These are phyloP conservation scores for Lutjanus campechanus DNA, from an alignment of 2,797 vertebrate species.

Conservation along the genomic window DNA sequence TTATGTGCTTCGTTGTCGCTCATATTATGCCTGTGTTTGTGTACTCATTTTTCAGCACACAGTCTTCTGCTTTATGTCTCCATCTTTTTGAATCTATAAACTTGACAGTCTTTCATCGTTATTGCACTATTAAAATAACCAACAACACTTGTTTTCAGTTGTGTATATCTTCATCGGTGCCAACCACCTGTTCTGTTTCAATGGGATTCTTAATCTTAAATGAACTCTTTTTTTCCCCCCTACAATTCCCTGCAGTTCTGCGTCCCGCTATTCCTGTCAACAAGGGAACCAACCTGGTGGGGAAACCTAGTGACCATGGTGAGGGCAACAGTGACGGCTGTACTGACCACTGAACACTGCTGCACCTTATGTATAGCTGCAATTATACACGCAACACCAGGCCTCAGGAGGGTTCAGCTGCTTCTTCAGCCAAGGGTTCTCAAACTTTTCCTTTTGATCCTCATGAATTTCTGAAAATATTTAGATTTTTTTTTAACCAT, in stretches of 20 bases:
- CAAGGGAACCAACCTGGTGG: slow-evolving; percentile 81
- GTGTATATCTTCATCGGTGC: slow-evolving; percentile 40
- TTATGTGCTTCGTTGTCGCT: slow-evolving; percentile 62
- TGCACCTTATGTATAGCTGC: slow-evolving; percentile 15
- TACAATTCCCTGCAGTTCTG: slow-evolving; percentile 61
- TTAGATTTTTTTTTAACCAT: too few relatives aligned
- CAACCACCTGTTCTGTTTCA: slow-evolving; percentile 42
- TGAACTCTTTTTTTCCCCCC: slow-evolving; percentile 62
- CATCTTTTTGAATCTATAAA: slow-evolving; percentile 34
- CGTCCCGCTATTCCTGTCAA: slow-evolving; percentile 59
- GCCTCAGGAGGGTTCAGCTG: not conserved
- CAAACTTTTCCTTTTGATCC: not conserved
- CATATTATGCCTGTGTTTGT: slow-evolving; percentile 49
- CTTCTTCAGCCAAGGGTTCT: slow-evolving; percentile 18
- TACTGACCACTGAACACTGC: slow-evolving; percentile 35
- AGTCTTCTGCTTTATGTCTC: slow-evolving; percentile 35
- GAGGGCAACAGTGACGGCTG: slow-evolving; percentile 58
- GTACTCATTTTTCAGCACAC: slow-evolving; percentile 30
- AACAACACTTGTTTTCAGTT: slow-evolving; percentile 63
- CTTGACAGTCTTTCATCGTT: slow-evolving; percentile 26
- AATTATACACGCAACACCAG: slow-evolving; percentile 8
- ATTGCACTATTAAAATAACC: slow-evolving; percentile 53
- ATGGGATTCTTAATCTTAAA: slow-evolving; percentile 50
- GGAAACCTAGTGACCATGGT: slow-evolving; percentile 79
- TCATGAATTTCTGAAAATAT: not conserved